These are phyloP conservation scores for Gonioctena quinquepunctata DNA, from an alignment of 1,140 invertebrate species.

Conservation along the genomic window DNA sequence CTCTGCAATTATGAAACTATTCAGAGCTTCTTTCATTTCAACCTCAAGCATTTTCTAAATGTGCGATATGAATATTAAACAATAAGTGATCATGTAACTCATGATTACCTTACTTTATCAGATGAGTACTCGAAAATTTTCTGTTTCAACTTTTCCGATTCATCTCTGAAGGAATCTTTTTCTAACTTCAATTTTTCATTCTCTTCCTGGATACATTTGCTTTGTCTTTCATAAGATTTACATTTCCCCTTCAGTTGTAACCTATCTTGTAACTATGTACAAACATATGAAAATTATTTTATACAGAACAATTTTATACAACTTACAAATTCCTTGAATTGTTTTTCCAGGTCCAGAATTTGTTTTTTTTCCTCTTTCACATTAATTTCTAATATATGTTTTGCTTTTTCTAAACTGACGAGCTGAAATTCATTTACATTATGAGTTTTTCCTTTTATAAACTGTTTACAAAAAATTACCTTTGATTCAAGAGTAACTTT, in stretches of 20 bases:
- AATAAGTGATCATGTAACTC: neutral
- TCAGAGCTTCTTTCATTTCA: neutral
- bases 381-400: slow-evolving; percentile 14
- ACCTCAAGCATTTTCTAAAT: slow-evolving; percentile 1
- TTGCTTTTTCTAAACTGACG: slow-evolving; percentile 2
- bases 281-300: slow-evolving; percentile 13
- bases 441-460: neutral
- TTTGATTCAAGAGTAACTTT: neutral
- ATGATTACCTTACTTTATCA: slow-evolving; percentile 16
- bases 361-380: slow-evolving; percentile 28
- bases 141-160: slow-evolving; percentile 21
- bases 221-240: slow-evolving; percentile 17
- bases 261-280: slow-evolving; percentile 23
- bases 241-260: slow-evolving; percentile 23
- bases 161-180: slow-evolving; percentile 16
- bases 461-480: neutral
- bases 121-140: slow-evolving; percentile 15
- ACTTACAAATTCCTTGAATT: slow-evolving; percentile 38
- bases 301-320: neutral
- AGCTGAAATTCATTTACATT: neutral
- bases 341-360: slow-evolving; percentile 36
- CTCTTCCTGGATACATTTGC: slow-evolving; percentile 24
- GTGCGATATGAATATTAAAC: neutral
- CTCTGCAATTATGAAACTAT: neutral
- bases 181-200: slow-evolving; percentile 16